Conservation (phyloP, 2,797 vertebrate genomes). For the Phalloptychus januarius region DNA sequence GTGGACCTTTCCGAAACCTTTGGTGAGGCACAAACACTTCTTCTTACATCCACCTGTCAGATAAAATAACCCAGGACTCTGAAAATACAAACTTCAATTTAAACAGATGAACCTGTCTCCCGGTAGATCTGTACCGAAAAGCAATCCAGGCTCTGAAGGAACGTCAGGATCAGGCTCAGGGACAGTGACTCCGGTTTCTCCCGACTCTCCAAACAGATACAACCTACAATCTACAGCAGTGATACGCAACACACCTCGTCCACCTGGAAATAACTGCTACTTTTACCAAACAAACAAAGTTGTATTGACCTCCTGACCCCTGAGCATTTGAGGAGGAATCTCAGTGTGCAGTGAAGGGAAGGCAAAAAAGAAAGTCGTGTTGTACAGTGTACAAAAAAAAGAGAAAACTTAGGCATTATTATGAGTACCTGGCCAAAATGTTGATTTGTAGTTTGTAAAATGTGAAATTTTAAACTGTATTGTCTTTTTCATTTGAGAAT, state of each 20-base stretch:
- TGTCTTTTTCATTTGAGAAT: conserved; percentile 18
- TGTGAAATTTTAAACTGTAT: conserved; percentile 29
- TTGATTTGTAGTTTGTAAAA: conserved; percentile 25
- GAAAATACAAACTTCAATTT: conserved; percentile 26
- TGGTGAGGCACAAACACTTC: conserved; percentile 72
- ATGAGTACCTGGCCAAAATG: conserved; percentile 44
- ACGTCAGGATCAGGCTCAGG: conserved; percentile 76
- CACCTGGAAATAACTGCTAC: conserved; percentile 8
- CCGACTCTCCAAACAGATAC: conserved; percentile 29
- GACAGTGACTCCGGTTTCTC: conserved; percentile 33
- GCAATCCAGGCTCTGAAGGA: conserved; percentile 86
- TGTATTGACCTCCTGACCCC: conserved; percentile 25
- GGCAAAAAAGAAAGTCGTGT: neutral
- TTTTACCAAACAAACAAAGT: conserved; percentile 16
- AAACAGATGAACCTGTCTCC: conserved; percentile 59
- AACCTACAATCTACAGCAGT: conserved; percentile 21
- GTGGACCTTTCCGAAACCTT: conserved; percentile 80
- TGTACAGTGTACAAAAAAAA: neutral
- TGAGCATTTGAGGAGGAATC: conserved; percentile 45
- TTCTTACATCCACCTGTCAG: conserved; percentile 17
- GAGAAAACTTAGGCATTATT: neutral
- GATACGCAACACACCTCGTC: conserved; percentile 1
- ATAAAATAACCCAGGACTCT: conserved; percentile 22
- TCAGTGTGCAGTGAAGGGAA: conserved; percentile 53
- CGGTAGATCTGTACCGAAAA: conserved; percentile 86